A percentile compares a stretch with the other conserved stretches of the same genome.
phyloP scores from a whole-genome alignment of 2,797 vertebrate species.

The Psittacula echo region DNA sequence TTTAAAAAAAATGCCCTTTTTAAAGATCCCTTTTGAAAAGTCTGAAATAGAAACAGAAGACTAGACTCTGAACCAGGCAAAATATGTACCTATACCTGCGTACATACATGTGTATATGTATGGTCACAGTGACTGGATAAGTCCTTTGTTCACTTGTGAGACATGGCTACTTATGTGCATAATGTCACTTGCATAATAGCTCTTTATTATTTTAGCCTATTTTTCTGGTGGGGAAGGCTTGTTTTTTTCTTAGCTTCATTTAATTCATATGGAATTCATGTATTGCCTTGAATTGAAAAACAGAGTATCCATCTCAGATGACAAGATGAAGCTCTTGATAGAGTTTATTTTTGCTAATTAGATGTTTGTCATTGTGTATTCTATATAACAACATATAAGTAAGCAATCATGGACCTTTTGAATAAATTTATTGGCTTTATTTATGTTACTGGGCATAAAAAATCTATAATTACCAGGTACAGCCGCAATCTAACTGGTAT shows the following conservation, averaged over 20 bases:
- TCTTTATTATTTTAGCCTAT: not conserved
- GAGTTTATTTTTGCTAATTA: constrained; percentile 82
- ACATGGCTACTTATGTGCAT: not conserved
- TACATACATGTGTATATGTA: fast-evolving
- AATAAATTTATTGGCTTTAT: constrained; percentile 84
- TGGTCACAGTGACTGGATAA: not conserved
- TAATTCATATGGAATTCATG: not conserved
- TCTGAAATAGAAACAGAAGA: not conserved
- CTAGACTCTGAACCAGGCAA: not conserved
- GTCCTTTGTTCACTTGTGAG: not conserved
- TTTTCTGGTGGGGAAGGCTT: not conserved
- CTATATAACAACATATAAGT: constrained; percentile 64
- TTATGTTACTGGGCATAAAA: constrained; percentile 82
- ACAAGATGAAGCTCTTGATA: constrained; percentile 66
- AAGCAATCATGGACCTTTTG: constrained; percentile 80
- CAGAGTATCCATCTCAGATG: constrained; percentile 63
- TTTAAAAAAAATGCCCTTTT: not conserved
- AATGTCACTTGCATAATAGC: not conserved
- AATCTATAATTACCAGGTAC: constrained; percentile 85
- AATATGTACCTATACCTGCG: not conserved
- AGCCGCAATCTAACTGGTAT: constrained; percentile 79
- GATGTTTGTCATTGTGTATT: constrained; percentile 74
- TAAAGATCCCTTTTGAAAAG: not conserved
- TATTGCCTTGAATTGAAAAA: constrained; percentile 55
- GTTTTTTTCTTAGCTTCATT: not conserved